Evolutionary conservation across 2,888 invertebrate genomes (phyloP), one percentile per base, ranked within the genome.

Genomic region (Elgonia sp.): DNA sequence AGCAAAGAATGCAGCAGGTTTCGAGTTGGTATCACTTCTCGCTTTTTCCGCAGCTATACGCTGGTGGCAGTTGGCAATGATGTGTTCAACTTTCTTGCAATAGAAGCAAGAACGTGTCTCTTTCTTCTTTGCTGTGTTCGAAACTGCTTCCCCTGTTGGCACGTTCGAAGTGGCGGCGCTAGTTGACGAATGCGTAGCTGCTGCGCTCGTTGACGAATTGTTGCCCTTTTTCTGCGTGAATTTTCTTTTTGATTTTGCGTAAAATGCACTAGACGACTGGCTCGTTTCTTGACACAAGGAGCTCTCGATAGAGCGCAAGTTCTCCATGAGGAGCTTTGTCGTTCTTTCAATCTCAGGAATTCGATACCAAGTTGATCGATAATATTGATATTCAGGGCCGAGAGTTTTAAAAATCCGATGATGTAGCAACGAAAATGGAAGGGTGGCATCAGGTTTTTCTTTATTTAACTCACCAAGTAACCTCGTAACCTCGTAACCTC

Each of bases 391-490:
- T 16, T 89, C 89, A 12, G 89, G n/a, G 65, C 89, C 88, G n/a
- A 91, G 87, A 7, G 91, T 90, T 76, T 89, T 89, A 55, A 90
- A 90, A 77, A 90, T 91, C 12, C 90, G 80, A 63, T 90, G 90
- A 79, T 90, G 90, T 0, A 91, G 75, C 63, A 91, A 40, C 7
- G 90, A 90, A 16, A 88, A 0, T 20, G 89, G 89, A 18, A 91
- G 75, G 9, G 60, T 79, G 0, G 89, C 89, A 62, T 80, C 72
- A 6, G 80, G 12, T n/a, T 90, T 89, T 1, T 60, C 77, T 53
- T 90, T 90, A 65, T 73, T 5, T 9, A 89, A 42, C 69, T 90
- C 89, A 18, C 46, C 65, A 42, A 86, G 73, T 21, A 90, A 42
- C 21, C 81, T 89, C 18, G 73, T 81, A 65, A 89, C 70, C 29